phyloP scores from a whole-genome alignment of 2,888 invertebrate species.

The Tipula helvola region DNA sequence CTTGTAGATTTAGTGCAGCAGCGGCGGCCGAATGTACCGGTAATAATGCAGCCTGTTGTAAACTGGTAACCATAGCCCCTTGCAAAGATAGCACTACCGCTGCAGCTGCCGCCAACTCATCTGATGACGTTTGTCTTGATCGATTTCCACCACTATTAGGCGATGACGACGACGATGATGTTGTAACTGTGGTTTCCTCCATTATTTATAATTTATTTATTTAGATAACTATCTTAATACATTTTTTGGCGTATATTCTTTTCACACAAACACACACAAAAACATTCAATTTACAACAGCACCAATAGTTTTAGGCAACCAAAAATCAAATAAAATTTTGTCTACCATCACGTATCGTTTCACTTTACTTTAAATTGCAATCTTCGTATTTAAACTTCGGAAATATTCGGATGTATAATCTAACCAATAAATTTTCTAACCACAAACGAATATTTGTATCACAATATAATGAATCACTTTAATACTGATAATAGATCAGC shows the following conservation, averaged over 20 bases:
- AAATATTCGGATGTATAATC: neutral
- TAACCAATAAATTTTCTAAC: neutral
- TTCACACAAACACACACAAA: neutral
- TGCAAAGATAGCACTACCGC: slow-evolving; percentile 69
- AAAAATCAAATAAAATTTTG: neutral
- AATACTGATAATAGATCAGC: neutral
- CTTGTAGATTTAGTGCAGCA: slow-evolving; percentile 72
- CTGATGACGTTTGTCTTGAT: slow-evolving; percentile 28
- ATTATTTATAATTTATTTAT: neutral
- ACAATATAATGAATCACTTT: neutral
- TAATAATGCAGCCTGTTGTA: slow-evolving; percentile 70
- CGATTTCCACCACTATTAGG: neutral
- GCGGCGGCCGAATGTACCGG: slow-evolving; percentile 76
- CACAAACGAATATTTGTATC: neutral
- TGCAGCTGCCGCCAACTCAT: slow-evolving; percentile 44
- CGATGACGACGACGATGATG: slow-evolving; percentile 11
- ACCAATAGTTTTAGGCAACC: neutral
- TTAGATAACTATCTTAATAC: neutral
- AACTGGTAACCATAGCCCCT: slow-evolving; percentile 71
- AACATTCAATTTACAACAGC: neutral
- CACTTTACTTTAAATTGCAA: neutral
- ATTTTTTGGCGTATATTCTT: neutral
- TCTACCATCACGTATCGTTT: neutral
- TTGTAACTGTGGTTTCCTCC: neutral
- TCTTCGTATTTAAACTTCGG: neutral